Conservation (phyloP, 2,113 vertebrate species). For the Bubo scandiacus region DNA sequence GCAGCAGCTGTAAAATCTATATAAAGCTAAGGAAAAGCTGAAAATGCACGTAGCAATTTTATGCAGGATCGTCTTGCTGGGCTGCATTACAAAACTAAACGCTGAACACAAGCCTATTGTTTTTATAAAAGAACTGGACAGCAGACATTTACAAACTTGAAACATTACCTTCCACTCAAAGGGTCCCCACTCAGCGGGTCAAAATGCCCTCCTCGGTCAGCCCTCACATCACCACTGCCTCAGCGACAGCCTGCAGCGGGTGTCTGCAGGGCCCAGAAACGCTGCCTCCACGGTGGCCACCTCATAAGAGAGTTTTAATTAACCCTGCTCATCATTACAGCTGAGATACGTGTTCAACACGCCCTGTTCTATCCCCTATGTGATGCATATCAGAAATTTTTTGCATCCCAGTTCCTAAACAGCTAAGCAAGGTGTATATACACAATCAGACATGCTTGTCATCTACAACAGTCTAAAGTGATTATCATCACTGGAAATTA, state of each 20-base stretch:
- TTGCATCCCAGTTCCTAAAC: not conserved
- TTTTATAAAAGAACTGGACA: not conserved
- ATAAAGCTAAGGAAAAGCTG: not conserved
- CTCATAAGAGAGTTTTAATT: not conserved
- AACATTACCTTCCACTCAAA: fast-evolving
- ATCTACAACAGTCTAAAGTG: not conserved
- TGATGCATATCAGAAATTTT: fast-evolving
- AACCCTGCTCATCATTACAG: not conserved
- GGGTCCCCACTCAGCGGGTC: no score
- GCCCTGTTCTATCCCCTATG: not conserved
- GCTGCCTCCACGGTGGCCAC: not conserved
- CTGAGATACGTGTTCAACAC: fast-evolving
- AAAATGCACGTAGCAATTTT: not conserved
- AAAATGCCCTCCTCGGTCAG: fast-evolving
- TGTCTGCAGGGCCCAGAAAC: not conserved
- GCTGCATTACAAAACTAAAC: not conserved
- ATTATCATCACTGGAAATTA: not conserved
- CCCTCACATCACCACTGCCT: fast-evolving
- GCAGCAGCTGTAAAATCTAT: fast-evolving
- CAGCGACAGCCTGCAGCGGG: not conserved
- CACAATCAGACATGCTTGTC: not conserved
- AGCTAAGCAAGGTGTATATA: not conserved
- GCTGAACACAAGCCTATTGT: fast-evolving
- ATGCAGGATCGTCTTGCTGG: not conserved
- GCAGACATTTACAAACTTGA: not conserved